A percentile compares a stretch with the other conserved stretches of the same genome.
Evolutionary conservation across 2,113 vertebrate genomes (phyloP).

Genomic region (Grus americana): DNA sequence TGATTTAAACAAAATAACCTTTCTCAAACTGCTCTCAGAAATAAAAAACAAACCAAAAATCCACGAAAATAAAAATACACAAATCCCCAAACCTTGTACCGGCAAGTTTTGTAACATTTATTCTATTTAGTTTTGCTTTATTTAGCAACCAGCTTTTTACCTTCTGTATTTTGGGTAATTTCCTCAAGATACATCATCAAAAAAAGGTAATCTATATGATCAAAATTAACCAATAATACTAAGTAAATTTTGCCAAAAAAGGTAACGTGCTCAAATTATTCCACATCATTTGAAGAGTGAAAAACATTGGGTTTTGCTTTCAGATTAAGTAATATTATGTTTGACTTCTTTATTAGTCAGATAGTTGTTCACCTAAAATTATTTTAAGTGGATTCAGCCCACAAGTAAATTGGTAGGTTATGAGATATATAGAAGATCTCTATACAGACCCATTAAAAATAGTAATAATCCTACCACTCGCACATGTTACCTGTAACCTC

Average conservation of each 20-base stretch:
- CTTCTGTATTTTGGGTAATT: background rate
- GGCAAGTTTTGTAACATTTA: background rate
- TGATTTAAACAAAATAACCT: background rate
- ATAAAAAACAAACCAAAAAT: background rate
- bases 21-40: background rate
- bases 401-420: background rate
- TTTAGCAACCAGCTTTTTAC: background rate
- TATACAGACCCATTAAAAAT: background rate
- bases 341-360: background rate
- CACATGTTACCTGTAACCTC: background rate
- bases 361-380: background rate
- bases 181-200: background rate
- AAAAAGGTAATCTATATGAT: background rate
- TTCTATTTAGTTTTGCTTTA: background rate
- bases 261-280: background rate
- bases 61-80: background rate
- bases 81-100: background rate
- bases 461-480: background rate
- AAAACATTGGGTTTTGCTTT: background rate
- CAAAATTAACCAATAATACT: background rate
- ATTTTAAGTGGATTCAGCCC: background rate
- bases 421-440: background rate
- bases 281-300: background rate
- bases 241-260: background rate
- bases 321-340: background rate